Evolutionary conservation across 2,888 invertebrate species (phyloP).

Genomic region (Helicoverpa assulta): DNA sequence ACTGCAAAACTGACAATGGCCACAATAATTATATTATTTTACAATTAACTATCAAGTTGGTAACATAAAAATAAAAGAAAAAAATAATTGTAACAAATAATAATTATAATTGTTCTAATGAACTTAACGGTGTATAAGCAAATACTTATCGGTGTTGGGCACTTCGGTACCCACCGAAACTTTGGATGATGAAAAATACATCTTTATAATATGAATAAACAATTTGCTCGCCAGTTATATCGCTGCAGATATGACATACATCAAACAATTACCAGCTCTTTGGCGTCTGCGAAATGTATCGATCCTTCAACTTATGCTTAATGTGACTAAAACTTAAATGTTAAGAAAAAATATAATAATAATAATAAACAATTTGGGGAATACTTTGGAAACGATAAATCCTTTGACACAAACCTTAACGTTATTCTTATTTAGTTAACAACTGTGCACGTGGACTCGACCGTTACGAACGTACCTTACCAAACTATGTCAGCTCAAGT

Average conservation of each 20-base stretch:
- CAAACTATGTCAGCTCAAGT: constrained; percentile 81
- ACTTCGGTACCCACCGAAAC: constrained; percentile 60
- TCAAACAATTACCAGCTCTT: constrained; percentile 78
- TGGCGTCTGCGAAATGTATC: constrained; percentile 81
- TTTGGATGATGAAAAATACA: constrained; percentile 66
- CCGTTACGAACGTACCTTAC: constrained; percentile 78
- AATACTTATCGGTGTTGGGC: constrained; percentile 58
- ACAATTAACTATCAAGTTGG: constrained; percentile 79
- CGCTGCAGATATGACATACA: constrained; percentile 37
- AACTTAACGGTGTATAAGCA: constrained; percentile 62
- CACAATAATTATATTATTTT: constrained; percentile 79
- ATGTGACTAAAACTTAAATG: constrained; percentile 86
- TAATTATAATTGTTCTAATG: constrained; percentile 68
- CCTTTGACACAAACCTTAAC: constrained; percentile 90
- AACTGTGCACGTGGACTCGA: constrained; percentile 88
- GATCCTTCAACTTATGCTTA: constrained; percentile 82
- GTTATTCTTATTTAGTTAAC: constrained; percentile 86
- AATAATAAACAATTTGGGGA: constrained; percentile 89
- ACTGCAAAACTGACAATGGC: constrained; percentile 83
- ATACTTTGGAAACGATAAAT: constrained; percentile 91
- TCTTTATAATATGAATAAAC: constrained; percentile 58
- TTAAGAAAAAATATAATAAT: constrained; percentile 76
- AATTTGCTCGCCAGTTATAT: constrained; percentile 59
- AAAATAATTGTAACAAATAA: constrained; percentile 74
- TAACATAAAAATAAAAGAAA: constrained; percentile 82